Conservation (phyloP, 2,888 invertebrate genomes). For the Agelastica alni region DNA sequence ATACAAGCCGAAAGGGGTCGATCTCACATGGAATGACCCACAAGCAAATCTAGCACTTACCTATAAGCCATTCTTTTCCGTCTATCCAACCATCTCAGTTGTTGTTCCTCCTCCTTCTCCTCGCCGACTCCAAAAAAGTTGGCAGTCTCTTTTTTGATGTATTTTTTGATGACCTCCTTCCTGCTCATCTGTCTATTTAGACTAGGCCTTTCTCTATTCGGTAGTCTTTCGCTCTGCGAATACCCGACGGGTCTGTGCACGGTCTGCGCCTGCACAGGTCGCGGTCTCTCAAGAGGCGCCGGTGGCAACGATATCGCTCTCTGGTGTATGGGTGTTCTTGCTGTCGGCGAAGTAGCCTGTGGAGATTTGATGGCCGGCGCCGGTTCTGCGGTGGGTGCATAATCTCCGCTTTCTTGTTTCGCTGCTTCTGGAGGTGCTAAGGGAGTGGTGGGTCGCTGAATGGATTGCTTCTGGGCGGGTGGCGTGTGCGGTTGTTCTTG, state of each 20-base stretch:
- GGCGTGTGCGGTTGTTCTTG: conserved; percentile 19
- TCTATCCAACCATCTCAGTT: conserved; percentile 77
- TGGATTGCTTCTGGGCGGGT: conserved; percentile 32
- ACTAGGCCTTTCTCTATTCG: conserved; percentile 50
- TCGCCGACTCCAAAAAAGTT: conserved; percentile 86
- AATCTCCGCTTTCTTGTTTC: conserved; percentile 25
- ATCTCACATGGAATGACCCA: no score
- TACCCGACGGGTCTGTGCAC: conserved; percentile 43
- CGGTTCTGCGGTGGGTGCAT: conserved; percentile 16
- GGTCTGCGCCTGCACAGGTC: conserved; percentile 23
- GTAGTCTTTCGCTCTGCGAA: conserved; percentile 53
- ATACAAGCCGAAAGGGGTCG: no score
- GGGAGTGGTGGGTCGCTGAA: conserved; percentile 34
- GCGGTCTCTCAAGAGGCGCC: conserved; percentile 40
- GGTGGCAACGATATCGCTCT: conserved; percentile 47
- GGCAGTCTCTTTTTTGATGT: conserved; percentile 78
- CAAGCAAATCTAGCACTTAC: no score
- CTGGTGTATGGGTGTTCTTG: conserved; percentile 40
- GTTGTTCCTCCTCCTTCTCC: conserved; percentile 68
- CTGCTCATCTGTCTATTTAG: conserved; percentile 55
- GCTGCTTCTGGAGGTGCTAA: conserved; percentile 21
- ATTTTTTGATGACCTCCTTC: conserved; percentile 62
- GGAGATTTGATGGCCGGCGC: conserved; percentile 22
- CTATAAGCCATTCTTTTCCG: conserved; percentile 77
- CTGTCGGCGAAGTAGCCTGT: conserved; percentile 22